phyloP scores from a whole-genome alignment of 2,888 invertebrate genomes.

The Leptinotarsa haldemani region DNA sequence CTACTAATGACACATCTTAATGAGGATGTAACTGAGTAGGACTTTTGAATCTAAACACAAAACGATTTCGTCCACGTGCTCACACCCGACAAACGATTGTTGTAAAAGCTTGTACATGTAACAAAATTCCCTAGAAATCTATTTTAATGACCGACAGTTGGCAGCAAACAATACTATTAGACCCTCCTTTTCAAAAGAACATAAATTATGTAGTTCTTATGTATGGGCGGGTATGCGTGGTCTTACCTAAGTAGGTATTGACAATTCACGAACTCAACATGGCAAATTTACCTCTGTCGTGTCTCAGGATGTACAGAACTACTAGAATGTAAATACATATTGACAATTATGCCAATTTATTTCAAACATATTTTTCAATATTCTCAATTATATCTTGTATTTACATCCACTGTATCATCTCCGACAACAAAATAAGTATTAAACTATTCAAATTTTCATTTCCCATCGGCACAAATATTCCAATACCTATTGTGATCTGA shows the following conservation, averaged over 20 bases:
- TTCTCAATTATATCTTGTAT: too few relatives aligned
- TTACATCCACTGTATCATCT: too few relatives aligned
- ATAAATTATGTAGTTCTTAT: neutral
- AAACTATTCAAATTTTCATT: too few relatives aligned
- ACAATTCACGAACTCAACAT: neutral
- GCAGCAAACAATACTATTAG: conserved; percentile 4
- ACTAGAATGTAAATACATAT: too few relatives aligned
- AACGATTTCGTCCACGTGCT: conserved; percentile 13
- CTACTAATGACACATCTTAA: too few relatives aligned
- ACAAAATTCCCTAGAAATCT: conserved; percentile 9
- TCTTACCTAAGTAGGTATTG: neutral
- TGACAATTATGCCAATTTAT: too few relatives aligned
- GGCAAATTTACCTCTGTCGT: neutral
- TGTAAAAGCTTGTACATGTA: conserved; percentile 5
- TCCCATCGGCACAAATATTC: too few relatives aligned
- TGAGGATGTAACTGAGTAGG: too few relatives aligned
- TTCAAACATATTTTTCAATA: too few relatives aligned
- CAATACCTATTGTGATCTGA: too few relatives aligned
- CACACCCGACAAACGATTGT: conserved; percentile 16
- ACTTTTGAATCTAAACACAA: neutral
- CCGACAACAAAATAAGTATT: too few relatives aligned
- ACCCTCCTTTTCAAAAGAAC: neutral
- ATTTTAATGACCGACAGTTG: conserved; percentile 19
- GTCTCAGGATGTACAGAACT: too few relatives aligned
- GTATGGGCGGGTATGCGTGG: neutral